Evolutionary conservation across 2,797 vertebrate genomes (phyloP).

Genomic region (Rhinichthys osculus): DNA sequence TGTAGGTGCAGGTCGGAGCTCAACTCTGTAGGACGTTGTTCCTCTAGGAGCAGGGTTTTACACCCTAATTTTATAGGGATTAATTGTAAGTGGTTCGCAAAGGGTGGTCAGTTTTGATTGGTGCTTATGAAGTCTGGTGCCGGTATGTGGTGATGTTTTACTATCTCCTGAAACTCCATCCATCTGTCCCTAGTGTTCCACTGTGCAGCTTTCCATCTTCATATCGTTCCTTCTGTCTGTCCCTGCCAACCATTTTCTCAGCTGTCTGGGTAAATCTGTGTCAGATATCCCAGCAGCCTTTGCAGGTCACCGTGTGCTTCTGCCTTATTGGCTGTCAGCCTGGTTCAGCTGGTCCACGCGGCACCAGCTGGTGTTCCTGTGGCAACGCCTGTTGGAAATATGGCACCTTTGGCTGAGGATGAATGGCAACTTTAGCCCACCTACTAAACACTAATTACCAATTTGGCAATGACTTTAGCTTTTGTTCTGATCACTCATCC

Average conservation of each 20-base stretch:
- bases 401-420: conserved; percentile 68
- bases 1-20: neutral
- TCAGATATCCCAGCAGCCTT: conserved; percentile 69
- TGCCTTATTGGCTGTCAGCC: conserved; percentile 65
- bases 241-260: conserved; percentile 65
- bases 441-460: conserved; percentile 64
- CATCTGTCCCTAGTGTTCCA: conserved; percentile 30
- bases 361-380: conserved; percentile 73
- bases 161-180: neutral
- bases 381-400: conserved; percentile 68
- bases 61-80: neutral
- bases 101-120: conserved; percentile 4
- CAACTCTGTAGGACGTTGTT: neutral
- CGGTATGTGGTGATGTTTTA: conserved; percentile 20
- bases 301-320: conserved; percentile 76
- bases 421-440: conserved; percentile 65
- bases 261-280: conserved; percentile 71
- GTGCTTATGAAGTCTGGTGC: conserved; percentile 1
- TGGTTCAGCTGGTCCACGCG: conserved; percentile 70
- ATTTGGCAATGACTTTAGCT: conserved; percentile 54
- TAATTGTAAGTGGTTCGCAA: conserved; percentile 15
- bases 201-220: conserved; percentile 16
- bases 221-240: conserved; percentile 5
- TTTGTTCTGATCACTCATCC: conserved; percentile 52
- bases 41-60: neutral